Conservation (phyloP, 2,888 invertebrate genomes). For the Calameuta idolon region DNA sequence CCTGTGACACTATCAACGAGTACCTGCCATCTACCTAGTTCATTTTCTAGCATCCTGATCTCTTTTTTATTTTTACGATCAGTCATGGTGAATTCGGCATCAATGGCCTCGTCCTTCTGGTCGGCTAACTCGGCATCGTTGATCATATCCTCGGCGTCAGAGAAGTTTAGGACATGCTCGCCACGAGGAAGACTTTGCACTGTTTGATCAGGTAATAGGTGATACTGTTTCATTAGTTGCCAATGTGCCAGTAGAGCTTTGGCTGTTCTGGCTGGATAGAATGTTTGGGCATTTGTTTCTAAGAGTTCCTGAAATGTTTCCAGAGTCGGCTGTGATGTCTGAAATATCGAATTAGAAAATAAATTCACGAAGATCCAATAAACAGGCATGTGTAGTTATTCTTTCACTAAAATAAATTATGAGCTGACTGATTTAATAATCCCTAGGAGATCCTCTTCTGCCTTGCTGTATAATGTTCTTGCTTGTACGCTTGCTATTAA, state of each 20-base stretch:
- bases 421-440: slow-evolving; percentile 80
- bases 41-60: slow-evolving; percentile 89
- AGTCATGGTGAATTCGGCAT: slow-evolving; percentile 80
- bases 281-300: slow-evolving; percentile 84
- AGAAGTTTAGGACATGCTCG: slow-evolving; percentile 80
- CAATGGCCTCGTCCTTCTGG: slow-evolving; percentile 83
- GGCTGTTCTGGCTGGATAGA: slow-evolving; percentile 89
- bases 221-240: slow-evolving; percentile 92
- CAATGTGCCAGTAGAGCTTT: slow-evolving; percentile 89
- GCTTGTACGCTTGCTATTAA: slow-evolving; percentile 88
- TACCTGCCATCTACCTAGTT: slow-evolving; percentile 91
- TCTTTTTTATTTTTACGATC: slow-evolving; percentile 86
- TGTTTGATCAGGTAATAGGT: slow-evolving; percentile 89
- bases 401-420: slow-evolving; percentile 4
- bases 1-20: slow-evolving; percentile 91
- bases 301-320: slow-evolving; percentile 89
- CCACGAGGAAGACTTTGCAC: slow-evolving; percentile 74
- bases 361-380: background rate
- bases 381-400: background rate
- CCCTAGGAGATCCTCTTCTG: slow-evolving; percentile 89
- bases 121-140: slow-evolving; percentile 87
- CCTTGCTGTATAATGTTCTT: slow-evolving; percentile 88
- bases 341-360: slow-evolving; percentile 28
- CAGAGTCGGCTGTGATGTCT: slow-evolving; percentile 79
- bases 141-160: slow-evolving; percentile 91